phyloP scores from a whole-genome alignment of 2,797 vertebrate species.

The Ctenopoma multispine region DNA sequence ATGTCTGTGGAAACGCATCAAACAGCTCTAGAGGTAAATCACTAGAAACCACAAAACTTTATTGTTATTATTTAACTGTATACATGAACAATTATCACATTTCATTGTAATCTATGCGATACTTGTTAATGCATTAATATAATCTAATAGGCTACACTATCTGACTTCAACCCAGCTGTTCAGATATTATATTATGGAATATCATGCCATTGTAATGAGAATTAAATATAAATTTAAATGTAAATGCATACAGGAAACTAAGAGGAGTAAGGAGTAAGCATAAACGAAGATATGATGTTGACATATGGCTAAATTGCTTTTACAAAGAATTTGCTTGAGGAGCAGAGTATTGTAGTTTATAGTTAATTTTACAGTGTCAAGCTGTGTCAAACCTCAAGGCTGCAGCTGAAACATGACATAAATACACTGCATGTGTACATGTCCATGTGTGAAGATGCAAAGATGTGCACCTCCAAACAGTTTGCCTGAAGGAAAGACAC shows the following conservation, averaged over 20 bases:
- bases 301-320: slow-evolving; percentile 6
- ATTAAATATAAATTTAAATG: background rate
- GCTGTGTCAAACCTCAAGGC: slow-evolving; percentile 25
- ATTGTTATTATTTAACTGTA: too few relatives aligned
- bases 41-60: too few relatives aligned
- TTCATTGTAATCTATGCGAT: too few relatives aligned
- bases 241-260: background rate
- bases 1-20: too few relatives aligned
- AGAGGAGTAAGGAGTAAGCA: background rate
- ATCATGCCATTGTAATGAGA: background rate
- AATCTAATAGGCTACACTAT: too few relatives aligned
- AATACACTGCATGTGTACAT: slow-evolving; percentile 22
- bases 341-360: background rate
- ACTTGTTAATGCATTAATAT: too few relatives aligned
- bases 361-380: slow-evolving; percentile 15
- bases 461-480: slow-evolving; percentile 36
- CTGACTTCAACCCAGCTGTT: background rate
- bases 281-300: background rate
- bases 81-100: too few relatives aligned
- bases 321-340: background rate
- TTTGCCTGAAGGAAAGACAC: slow-evolving; percentile 61
- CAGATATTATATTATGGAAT: background rate
- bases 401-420: slow-evolving; percentile 16
- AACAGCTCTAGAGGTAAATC: too few relatives aligned
- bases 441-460: slow-evolving; percentile 34